A percentile compares a stretch with the other conserved stretches of the same genome.
phyloP scores from a whole-genome alignment of 2,113 vertebrate genomes.

The Redunca redunca region DNA sequence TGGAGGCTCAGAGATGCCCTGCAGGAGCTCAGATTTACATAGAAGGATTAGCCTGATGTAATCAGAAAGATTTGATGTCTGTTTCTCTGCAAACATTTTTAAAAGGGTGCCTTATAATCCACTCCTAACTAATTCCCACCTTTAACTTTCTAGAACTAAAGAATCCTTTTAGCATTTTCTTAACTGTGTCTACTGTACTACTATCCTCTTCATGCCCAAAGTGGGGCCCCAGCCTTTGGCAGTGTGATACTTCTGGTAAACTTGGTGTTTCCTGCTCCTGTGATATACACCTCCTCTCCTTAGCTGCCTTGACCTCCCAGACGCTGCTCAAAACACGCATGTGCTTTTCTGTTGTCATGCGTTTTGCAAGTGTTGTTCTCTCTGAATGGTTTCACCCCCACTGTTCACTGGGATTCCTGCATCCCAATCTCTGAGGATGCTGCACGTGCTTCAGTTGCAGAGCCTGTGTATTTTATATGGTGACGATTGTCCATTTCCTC shows the following conservation, averaged over 20 bases:
- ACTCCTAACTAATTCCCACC: constrained; percentile 69
- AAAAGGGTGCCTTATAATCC: constrained; percentile 60
- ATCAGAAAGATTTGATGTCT: constrained; percentile 74
- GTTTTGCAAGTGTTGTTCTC: background rate
- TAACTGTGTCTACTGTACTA: constrained; percentile 1
- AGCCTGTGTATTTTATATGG: background rate
- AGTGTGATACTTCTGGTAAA: background rate
- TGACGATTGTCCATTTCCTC: background rate
- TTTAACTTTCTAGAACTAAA: constrained; percentile 69
- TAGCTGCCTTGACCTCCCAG: background rate
- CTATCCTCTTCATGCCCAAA: background rate
- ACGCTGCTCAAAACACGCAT: background rate
- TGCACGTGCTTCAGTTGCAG: background rate
- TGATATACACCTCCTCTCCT: background rate
- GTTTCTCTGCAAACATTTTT: constrained; percentile 73
- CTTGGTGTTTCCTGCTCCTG: background rate
- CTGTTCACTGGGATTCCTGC: background rate
- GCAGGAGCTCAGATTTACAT: constrained; percentile 75
- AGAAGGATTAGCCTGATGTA: constrained; percentile 72
- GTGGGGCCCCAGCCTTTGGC: background rate
- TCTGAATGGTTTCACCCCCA: background rate
- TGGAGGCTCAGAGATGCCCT: constrained; percentile 61
- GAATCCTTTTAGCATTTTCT: constrained; percentile 67
- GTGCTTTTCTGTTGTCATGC: constrained; percentile 7
- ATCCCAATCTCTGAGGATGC: background rate